Evolutionary conservation across 2,113 vertebrate species (phyloP).

Genomic region (Bagarius yarrelli): DNA sequence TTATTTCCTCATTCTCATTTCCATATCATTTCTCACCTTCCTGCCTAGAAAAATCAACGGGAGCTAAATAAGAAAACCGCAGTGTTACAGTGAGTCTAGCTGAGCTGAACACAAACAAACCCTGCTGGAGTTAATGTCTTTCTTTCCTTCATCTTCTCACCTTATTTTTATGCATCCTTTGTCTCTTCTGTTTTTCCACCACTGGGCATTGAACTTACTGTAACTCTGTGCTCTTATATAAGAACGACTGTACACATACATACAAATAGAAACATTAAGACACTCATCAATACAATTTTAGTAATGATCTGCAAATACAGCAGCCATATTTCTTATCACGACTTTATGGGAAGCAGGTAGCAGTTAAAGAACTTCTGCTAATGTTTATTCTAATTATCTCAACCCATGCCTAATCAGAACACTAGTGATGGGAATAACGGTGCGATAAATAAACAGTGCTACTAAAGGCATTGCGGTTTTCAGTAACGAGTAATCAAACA

Average conservation of each 20-base stretch:
- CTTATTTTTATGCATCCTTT: slow-evolving; percentile 30
- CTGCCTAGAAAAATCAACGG: background rate
- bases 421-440: no score
- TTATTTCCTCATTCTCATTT: background rate
- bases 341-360: background rate
- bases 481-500: no score
- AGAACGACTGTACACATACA: background rate
- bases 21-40: slow-evolving; percentile 21
- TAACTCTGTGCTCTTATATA: slow-evolving; percentile 35
- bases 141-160: slow-evolving; percentile 36
- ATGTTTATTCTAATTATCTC: no score
- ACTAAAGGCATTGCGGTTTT: no score
- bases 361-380: no score
- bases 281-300: background rate
- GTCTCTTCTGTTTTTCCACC: slow-evolving; percentile 39
- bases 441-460: no score
- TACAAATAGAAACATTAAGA: background rate
- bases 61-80: background rate
- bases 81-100: background rate
- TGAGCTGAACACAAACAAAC: background rate
- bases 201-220: slow-evolving; percentile 11
- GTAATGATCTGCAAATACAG: background rate
- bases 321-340: background rate
- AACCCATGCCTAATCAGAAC: no score
- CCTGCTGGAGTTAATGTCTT: background rate